Percentiles rank a stretch among this genome's conserved stretches.
phyloP scores from a whole-genome alignment of 1,140 invertebrate species.

The Drosophila oshimai region DNA sequence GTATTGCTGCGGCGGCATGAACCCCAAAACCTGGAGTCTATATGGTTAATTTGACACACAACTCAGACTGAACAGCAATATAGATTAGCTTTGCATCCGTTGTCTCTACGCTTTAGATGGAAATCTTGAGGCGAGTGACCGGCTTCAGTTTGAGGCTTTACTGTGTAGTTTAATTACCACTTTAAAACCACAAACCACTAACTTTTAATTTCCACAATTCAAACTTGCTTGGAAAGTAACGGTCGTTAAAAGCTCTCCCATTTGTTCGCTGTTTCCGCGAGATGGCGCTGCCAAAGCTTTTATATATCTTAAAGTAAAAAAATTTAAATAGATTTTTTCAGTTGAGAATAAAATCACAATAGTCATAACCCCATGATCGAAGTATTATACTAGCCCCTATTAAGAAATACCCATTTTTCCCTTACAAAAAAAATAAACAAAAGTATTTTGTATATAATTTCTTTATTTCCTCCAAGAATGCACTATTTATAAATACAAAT shows the following conservation, averaged over 20 bases:
- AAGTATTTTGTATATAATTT: constrained; percentile 10
- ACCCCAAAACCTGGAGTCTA: neutral
- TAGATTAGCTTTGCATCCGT: constrained; percentile 3
- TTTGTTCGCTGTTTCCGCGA: neutral
- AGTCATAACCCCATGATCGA: no score
- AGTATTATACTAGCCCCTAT: no score
- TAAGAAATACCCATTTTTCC: neutral
- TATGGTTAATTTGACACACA: constrained; percentile 1
- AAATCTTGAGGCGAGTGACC: neutral
- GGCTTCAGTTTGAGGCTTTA: neutral
- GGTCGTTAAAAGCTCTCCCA: neutral
- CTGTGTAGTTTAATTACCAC: constrained; percentile 8
- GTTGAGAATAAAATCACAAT: no score
- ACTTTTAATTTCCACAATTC: neutral
- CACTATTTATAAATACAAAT: constrained; percentile 32
- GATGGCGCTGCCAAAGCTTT: constrained; percentile 14
- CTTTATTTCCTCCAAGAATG: constrained; percentile 38
- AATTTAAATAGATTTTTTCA: no score
- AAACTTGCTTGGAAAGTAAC: neutral
- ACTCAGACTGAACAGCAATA: neutral
- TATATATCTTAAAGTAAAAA: neutral
- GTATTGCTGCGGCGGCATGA: neutral
- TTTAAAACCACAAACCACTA: neutral
- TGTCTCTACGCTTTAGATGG: constrained; percentile 7
- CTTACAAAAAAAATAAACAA: neutral